These are phyloP conservation scores for Empidonax alnorum DNA, from an alignment of 2,113 vertebrate genomes.

Conservation along the genomic window DNA sequence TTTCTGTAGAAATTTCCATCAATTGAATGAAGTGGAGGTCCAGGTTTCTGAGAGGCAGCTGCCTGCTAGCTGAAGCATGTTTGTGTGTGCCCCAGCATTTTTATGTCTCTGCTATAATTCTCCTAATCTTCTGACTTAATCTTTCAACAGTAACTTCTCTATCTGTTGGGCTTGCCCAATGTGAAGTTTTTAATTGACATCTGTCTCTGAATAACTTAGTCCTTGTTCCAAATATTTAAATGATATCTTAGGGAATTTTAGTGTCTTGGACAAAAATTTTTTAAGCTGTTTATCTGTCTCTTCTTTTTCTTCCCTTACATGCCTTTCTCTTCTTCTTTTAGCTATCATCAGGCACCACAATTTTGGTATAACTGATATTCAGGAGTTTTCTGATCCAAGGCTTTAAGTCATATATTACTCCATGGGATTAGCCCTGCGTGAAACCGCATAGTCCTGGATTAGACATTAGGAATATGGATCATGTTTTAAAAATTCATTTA, in stretches of 20 bases:
- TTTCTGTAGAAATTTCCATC: background rate
- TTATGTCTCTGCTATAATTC: background rate
- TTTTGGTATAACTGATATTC: conserved; percentile 45
- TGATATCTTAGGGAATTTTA: background rate
- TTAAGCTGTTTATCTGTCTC: background rate
- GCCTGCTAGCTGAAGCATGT: background rate
- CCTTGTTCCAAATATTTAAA: conserved; percentile 6
- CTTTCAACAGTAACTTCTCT: background rate
- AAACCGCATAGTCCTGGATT: conserved; percentile 50
- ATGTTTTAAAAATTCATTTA: conserved; percentile 67
- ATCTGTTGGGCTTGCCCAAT: background rate
- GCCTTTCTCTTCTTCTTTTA: conserved; percentile 32
- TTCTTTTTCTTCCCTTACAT: background rate
- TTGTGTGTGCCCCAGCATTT: background rate
- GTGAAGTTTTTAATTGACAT: background rate
- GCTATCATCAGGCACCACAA: conserved; percentile 11
- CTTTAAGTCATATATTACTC: conserved; percentile 51
- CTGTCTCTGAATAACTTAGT: background rate
- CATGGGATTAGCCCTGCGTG: conserved; percentile 38
- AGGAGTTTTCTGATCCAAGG: conserved; percentile 45
- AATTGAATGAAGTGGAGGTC: background rate
- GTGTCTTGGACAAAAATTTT: background rate
- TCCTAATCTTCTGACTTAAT: background rate
- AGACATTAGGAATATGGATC: conserved; percentile 59
- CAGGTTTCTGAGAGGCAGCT: background rate